Conservation (phyloP, 2,888 invertebrate species). For the Latrodectus hesperus region DNA sequence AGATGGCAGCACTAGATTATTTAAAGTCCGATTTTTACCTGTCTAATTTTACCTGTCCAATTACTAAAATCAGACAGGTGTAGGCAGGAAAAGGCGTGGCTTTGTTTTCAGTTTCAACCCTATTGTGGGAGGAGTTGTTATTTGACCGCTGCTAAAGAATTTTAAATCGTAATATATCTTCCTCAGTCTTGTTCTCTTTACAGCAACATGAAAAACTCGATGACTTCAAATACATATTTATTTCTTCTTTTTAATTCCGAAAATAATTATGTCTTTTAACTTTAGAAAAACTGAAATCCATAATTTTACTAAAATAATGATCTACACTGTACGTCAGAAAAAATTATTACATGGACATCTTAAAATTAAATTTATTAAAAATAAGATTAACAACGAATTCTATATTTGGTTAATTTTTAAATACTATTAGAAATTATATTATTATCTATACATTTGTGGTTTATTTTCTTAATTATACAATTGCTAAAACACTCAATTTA, state of each 20-base stretch:
- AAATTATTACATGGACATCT: too few relatives aligned
- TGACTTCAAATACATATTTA: not conserved
- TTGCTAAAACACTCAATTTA: too few relatives aligned
- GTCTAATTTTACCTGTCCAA: conserved; percentile 65
- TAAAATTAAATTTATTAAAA: too few relatives aligned
- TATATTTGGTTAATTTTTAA: too few relatives aligned
- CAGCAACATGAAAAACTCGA: not conserved
- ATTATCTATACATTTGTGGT: too few relatives aligned
- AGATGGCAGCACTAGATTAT: conserved; percentile 55
- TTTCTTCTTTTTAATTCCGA: not conserved
- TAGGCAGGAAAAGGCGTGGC: conserved; percentile 60
- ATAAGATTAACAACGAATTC: too few relatives aligned
- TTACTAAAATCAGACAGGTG: conserved; percentile 57
- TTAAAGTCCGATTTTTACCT: conserved; percentile 24
- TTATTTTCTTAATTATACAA: too few relatives aligned
- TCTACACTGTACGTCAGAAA: too few relatives aligned
- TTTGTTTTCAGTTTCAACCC: conserved; percentile 41
- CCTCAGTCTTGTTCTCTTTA: not conserved
- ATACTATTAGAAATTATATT: too few relatives aligned
- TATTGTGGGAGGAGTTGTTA: conserved; percentile 49
- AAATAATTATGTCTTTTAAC: not conserved
- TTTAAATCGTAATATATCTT: conserved; percentile 42
- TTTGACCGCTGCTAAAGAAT: conserved; percentile 56
- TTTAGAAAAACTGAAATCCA: too few relatives aligned
- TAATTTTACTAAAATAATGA: too few relatives aligned